Conservation (phyloP, 2,797 vertebrate species). For the Balearica regulorum region DNA sequence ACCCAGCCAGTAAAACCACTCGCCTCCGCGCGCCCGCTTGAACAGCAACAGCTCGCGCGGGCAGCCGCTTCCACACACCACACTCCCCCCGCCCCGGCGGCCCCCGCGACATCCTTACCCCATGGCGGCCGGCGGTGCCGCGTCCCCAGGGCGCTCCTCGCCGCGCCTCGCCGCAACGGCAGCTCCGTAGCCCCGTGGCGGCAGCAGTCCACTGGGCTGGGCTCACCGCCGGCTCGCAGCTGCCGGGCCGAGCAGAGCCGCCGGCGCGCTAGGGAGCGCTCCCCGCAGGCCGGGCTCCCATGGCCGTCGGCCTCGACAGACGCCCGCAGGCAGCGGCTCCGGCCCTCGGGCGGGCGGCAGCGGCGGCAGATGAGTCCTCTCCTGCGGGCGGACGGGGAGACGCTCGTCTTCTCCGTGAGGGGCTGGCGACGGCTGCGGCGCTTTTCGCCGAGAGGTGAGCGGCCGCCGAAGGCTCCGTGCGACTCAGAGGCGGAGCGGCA, state of each 20-base stretch:
- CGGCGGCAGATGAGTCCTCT: neutral
- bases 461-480: neutral
- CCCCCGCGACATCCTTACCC: neutral
- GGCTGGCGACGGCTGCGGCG: neutral
- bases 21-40: neutral
- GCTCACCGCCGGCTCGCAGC: neutral
- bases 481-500: neutral
- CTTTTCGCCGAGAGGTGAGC: neutral
- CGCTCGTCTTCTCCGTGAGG: neutral
- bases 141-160: neutral
- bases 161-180: neutral
- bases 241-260: neutral
- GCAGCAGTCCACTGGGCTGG: neutral
- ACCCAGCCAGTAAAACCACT: neutral
- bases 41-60: neutral
- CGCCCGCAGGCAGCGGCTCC: neutral
- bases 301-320: neutral
- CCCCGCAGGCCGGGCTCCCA: neutral
- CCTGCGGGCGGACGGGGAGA: neutral
- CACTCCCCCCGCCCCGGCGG: neutral
- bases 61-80: neutral
- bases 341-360: neutral
- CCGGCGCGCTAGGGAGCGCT: constrained; percentile 63
- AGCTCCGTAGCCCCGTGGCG: neutral
- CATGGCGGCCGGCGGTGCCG: neutral